Evolutionary conservation across 1,140 invertebrate genomes (phyloP).

Genomic region (Solenopsis invicta): DNA sequence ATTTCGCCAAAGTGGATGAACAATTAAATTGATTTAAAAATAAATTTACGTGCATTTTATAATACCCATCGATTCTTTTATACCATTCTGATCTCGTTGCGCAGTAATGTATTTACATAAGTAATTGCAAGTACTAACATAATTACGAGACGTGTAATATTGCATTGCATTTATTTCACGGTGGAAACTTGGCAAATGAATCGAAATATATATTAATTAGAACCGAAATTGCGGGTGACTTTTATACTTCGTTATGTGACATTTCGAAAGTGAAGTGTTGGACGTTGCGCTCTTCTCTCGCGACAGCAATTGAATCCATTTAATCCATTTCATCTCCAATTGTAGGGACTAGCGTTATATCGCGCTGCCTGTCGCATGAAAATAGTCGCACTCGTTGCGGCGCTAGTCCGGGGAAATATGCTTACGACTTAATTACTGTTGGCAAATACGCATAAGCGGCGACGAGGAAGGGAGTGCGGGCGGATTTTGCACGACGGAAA

Average conservation of each 20-base stretch:
- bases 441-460: conserved; percentile 55
- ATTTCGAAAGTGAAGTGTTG: conserved; percentile 29
- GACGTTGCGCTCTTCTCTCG: conserved; percentile 7
- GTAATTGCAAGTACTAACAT: neutral
- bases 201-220: conserved; percentile 9
- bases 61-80: neutral
- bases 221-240: neutral
- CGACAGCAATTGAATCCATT: conserved; percentile 71
- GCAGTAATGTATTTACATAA: neutral
- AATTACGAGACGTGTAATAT: neutral
- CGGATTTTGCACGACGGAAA: conserved; percentile 27
- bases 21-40: neutral
- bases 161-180: neutral
- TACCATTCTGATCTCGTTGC: neutral
- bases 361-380: conserved; percentile 62
- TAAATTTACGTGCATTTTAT: neutral
- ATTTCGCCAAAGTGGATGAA: neutral
- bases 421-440: conserved; percentile 71
- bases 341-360: conserved; percentile 69
- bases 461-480: neutral
- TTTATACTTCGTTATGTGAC: conserved; percentile 12
- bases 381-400: conserved; percentile 67
- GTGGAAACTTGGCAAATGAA: neutral
- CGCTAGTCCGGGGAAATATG: conserved; percentile 60
- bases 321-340: conserved; percentile 76